These are phyloP conservation scores for Pygoscelis antarcticus DNA, from an alignment of 2,113 vertebrate genomes.

Conservation along the genomic window DNA sequence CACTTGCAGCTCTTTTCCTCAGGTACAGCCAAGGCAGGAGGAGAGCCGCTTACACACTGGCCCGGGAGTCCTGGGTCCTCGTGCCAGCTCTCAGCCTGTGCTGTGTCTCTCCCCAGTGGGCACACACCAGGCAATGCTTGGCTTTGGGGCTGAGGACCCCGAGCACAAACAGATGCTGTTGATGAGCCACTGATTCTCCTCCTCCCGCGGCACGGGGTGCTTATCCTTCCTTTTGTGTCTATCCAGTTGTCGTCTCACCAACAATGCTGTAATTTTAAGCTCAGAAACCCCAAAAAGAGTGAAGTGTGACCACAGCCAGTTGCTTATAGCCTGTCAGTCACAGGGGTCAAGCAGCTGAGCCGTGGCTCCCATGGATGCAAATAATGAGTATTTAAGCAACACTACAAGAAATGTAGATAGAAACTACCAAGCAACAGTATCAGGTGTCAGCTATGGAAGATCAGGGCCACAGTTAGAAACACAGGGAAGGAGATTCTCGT, in stretches of 20 bases:
- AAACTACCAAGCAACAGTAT: neutral
- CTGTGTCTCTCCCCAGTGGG: accelerated
- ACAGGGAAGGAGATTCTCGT: neutral
- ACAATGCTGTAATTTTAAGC: neutral
- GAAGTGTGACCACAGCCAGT: neutral
- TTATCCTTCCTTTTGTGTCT: neutral
- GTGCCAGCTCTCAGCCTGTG: neutral
- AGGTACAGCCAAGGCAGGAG: neutral
- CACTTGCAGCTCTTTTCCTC: neutral
- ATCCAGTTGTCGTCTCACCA: neutral
- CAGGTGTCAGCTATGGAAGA: neutral
- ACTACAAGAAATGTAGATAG: neutral
- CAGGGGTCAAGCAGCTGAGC: neutral
- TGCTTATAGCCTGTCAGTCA: neutral
- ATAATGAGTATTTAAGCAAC: neutral
- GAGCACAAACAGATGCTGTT: neutral
- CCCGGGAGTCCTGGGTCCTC: accelerated
- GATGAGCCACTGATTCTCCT: neutral
- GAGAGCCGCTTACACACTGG: accelerated
- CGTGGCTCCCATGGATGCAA: neutral
- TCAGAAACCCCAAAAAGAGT: neutral
- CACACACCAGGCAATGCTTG: accelerated
- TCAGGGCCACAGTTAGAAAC: neutral
- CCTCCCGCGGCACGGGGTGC: accelerated
- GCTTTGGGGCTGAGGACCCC: neutral